A percentile compares a stretch with the other conserved stretches of the same genome.
Conservation (phyloP, 2,113 vertebrate genomes). For the Hymenochirus boettgeri region DNA sequence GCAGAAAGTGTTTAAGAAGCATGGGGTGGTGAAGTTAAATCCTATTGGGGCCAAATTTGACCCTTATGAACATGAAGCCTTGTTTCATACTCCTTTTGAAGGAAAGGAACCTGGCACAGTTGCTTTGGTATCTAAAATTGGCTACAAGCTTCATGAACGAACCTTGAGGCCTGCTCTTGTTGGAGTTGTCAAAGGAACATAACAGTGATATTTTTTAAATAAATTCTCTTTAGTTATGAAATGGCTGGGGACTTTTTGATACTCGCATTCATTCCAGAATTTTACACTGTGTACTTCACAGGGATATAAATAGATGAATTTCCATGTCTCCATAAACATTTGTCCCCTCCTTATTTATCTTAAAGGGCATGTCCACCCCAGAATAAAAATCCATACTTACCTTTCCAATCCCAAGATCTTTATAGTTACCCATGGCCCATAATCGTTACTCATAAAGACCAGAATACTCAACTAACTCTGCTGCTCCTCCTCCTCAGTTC, state of each 20-base stretch:
- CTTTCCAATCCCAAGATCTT: no score
- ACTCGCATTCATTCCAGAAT: constrained; percentile 15
- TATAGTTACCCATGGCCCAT: no score
- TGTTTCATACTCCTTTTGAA: constrained; percentile 79
- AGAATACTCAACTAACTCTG: no score
- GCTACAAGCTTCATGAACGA: constrained; percentile 92
- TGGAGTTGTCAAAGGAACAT: constrained; percentile 84
- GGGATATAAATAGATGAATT: no score
- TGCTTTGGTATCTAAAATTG: constrained; percentile 86
- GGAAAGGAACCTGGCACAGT: constrained; percentile 86
- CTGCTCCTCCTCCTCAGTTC: no score
- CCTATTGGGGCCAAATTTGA: constrained; percentile 86
- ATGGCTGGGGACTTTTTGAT: constrained; percentile 29
- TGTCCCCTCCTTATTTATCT: no score
- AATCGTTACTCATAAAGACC: no score
- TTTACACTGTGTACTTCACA: not conserved
- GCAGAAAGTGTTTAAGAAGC: constrained; percentile 93
- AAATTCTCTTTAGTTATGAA: constrained; percentile 48
- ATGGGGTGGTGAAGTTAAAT: constrained; percentile 81
- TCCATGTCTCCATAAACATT: no score
- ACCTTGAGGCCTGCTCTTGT: constrained; percentile 90
- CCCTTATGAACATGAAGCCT: constrained; percentile 91
- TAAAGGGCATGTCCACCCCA: no score
- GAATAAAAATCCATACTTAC: no score
- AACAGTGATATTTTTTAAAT: constrained; percentile 42